Percentiles rank a stretch among this genome's conserved stretches.
Evolutionary conservation across 2,797 vertebrate genomes (phyloP).

Genomic region (Muraenolepis orangiensis): DNA sequence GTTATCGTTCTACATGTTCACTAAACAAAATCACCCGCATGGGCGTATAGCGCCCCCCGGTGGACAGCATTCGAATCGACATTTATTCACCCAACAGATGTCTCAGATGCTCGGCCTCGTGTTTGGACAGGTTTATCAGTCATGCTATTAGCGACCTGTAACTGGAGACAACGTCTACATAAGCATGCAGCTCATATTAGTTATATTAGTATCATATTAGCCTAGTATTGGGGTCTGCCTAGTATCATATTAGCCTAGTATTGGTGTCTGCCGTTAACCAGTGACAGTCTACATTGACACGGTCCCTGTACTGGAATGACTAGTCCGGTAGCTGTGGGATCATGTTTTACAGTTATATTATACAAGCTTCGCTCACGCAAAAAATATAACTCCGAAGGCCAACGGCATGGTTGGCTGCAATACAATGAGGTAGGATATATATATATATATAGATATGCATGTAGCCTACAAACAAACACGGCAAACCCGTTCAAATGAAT

Average conservation of each 20-base stretch:
- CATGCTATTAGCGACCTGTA: neutral
- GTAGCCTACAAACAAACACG: neutral
- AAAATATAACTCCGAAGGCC: neutral
- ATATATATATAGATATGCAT: no score
- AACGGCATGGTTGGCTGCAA: neutral
- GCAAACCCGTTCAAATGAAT: neutral
- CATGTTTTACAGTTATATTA: neutral
- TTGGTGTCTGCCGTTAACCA: neutral
- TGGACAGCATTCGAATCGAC: no score
- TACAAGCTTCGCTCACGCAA: neutral
- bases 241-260: neutral
- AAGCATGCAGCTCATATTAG: neutral
- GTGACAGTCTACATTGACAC: constrained; percentile 49
- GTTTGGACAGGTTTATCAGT: neutral
- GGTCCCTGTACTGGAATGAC: constrained; percentile 10
- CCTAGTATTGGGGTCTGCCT: no score
- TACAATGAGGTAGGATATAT: neutral
- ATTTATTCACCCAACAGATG: no score
- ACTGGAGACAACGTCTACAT: neutral
- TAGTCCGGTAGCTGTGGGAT: neutral
- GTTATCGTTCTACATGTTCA: neutral
- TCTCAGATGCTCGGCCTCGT: no score
- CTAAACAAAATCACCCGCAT: neutral
- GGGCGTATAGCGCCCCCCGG: neutral
- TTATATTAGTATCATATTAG: no score